Evolutionary conservation across 2,113 vertebrate species (phyloP).

Genomic region (Pipra filicauda): DNA sequence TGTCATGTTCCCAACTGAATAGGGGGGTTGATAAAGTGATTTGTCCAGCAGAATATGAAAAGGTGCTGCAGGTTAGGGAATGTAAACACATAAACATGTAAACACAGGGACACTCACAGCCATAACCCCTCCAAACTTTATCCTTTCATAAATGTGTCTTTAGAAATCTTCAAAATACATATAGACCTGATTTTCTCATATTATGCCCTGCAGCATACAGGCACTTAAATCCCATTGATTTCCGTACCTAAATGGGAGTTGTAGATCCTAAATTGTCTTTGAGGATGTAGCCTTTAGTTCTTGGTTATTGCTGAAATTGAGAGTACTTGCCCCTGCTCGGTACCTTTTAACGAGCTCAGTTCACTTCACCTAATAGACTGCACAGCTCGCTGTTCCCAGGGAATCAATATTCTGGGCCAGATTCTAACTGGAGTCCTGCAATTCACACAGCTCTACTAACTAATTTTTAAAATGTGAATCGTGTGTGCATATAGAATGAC

Average conservation of each 20-base stretch:
- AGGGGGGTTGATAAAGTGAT: not conserved
- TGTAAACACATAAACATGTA: not conserved
- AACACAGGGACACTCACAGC: not conserved
- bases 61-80: not conserved
- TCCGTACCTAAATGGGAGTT: conserved; percentile 33
- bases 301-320: conserved; percentile 32
- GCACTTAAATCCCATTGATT: conserved; percentile 56
- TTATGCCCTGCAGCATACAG: conserved; percentile 22
- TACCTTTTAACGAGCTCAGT: conserved; percentile 54
- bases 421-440: not conserved
- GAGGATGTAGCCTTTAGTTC: conserved; percentile 54
- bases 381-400: not conserved
- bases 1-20: not conserved
- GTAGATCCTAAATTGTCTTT: conserved; percentile 55
- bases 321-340: conserved; percentile 1
- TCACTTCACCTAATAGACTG: conserved; percentile 41
- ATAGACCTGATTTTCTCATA: conserved; percentile 24
- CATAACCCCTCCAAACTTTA: not conserved
- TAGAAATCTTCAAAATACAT: conserved; percentile 29
- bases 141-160: not conserved
- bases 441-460: not conserved
- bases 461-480: conserved; percentile 38
- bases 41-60: not conserved
- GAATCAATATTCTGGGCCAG: conserved; percentile 54
- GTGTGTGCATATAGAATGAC: not conserved